Conservation (phyloP, 1,140 invertebrate species). For the Proctacanthus coquilletti region DNA sequence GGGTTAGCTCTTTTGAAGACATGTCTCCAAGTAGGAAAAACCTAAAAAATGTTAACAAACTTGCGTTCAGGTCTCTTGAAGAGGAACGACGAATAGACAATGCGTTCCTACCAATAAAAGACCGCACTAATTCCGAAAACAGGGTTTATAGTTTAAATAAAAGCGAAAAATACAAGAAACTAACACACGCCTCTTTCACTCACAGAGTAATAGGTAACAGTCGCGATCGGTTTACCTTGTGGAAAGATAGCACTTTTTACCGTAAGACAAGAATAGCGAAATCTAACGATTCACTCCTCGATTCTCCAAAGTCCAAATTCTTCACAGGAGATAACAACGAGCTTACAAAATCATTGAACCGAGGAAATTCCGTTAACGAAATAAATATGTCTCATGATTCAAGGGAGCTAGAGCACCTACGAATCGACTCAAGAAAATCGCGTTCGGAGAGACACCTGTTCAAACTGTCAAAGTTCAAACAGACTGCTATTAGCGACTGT, state of each 20-base stretch:
- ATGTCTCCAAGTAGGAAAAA: constrained; percentile 18
- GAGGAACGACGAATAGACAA: constrained; percentile 30
- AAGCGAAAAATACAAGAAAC: constrained; percentile 28
- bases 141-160: constrained; percentile 21
- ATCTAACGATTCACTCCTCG: constrained; percentile 26
- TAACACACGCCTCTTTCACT: constrained; percentile 25
- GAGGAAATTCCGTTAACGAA: constrained; percentile 11
- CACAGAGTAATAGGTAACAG: background rate
- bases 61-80: constrained; percentile 27
- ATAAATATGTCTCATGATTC: no score
- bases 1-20: constrained; percentile 29
- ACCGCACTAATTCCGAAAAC: constrained; percentile 29
- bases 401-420: no score
- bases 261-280: constrained; percentile 28
- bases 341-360: background rate
- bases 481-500: constrained; percentile 21
- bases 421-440: constrained; percentile 26
- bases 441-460: constrained; percentile 25
- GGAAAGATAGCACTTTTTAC: constrained; percentile 29
- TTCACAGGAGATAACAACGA: background rate
- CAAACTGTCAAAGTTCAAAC: constrained; percentile 19
- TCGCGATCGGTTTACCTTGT: constrained; percentile 18
- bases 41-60: constrained; percentile 24
- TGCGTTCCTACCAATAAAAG: constrained; percentile 25
- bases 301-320: constrained; percentile 13